phyloP scores from a whole-genome alignment of 2,113 vertebrate genomes.

The Panthera tigris region DNA sequence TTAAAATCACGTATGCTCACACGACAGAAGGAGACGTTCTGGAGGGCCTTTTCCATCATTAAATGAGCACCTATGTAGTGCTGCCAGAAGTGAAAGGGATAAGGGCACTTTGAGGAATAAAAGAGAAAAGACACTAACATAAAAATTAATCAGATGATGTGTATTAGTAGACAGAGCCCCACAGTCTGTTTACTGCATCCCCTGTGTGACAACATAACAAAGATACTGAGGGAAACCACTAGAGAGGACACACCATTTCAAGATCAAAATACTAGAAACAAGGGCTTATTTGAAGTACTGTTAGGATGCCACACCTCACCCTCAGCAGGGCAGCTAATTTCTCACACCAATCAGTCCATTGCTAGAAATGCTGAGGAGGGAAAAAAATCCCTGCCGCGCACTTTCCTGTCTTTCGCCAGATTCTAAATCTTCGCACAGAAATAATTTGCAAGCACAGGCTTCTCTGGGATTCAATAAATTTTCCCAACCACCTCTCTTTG shows the following conservation, averaged over 20 bases:
- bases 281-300: neutral
- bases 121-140: neutral
- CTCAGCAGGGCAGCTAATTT: constrained; percentile 55
- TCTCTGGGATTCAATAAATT: constrained; percentile 21
- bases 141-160: constrained; percentile 36
- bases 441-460: constrained; percentile 60
- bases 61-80: constrained; percentile 52
- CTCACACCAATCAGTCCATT: constrained; percentile 65
- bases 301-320: neutral
- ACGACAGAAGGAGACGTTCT: neutral
- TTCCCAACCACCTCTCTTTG: neutral
- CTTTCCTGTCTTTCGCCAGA: constrained; percentile 48
- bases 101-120: constrained; percentile 31
- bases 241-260: neutral
- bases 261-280: neutral
- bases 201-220: neutral
- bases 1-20: constrained; percentile 34
- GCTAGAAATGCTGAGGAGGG: constrained; percentile 60
- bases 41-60: neutral
- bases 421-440: constrained; percentile 58
- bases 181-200: neutral
- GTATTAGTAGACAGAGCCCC: neutral
- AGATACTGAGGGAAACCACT: neutral
- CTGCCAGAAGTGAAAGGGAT: neutral
- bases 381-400: constrained; percentile 36